phyloP scores from a whole-genome alignment of 1,140 invertebrate genomes.

The Drosophila chauvacae region DNA sequence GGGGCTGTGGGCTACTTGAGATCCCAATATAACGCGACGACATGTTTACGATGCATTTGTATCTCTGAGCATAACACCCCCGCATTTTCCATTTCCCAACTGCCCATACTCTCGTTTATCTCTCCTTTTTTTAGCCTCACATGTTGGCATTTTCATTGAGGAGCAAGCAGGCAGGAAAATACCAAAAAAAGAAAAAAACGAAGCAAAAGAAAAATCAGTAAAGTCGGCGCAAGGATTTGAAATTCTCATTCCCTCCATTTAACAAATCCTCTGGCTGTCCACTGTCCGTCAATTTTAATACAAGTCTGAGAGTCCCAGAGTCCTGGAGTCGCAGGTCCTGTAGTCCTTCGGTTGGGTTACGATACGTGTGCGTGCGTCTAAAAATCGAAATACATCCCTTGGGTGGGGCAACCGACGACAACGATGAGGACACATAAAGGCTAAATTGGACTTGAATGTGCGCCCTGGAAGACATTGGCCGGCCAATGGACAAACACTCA shows the following conservation, averaged over 20 bases:
- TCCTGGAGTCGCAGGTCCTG: background rate
- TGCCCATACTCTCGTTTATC: background rate
- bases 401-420: conserved; percentile 46
- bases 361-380: conserved; percentile 58
- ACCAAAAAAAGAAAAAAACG: background rate
- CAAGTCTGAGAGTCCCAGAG: background rate
- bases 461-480: conserved; percentile 52
- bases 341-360: conserved; percentile 5
- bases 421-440: conserved; percentile 72
- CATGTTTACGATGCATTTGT: conserved; percentile 77
- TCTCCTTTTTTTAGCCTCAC: conserved; percentile 44
- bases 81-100: conserved; percentile 5
- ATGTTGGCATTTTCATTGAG: conserved; percentile 71
- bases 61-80: conserved; percentile 25
- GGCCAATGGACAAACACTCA: conserved; percentile 72
- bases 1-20: conserved; percentile 60
- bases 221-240: conserved; percentile 46
- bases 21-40: conserved; percentile 71
- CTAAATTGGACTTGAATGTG: conserved; percentile 75
- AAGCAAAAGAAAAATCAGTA: conserved; percentile 52
- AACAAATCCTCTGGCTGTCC: conserved; percentile 32
- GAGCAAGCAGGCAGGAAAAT: conserved; percentile 3
- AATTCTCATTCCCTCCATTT: conserved; percentile 44
- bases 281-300: conserved; percentile 13
- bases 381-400: conserved; percentile 67